phyloP scores from a whole-genome alignment of 2,888 invertebrate genomes.

The Elysia crispata region DNA sequence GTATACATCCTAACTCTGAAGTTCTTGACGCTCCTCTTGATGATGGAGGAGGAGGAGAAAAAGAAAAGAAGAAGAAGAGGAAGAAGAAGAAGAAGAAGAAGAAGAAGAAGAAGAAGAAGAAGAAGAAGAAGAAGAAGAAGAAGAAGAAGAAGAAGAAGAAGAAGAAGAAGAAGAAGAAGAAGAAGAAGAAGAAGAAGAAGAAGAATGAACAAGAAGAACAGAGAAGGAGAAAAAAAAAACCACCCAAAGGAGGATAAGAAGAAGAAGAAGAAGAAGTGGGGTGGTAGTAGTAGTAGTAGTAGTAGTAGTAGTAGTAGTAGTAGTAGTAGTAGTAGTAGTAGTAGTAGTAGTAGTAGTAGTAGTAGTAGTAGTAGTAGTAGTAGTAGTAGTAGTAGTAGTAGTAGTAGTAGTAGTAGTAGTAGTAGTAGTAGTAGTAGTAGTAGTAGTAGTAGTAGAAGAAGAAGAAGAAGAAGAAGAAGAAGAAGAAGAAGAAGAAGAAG shows the following conservation, averaged over 20 bases:
- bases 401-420: too few species aligned
- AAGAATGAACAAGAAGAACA: too few species aligned
- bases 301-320: not conserved
- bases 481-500: constrained; percentile 6
- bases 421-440: not conserved
- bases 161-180: not conserved
- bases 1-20: too few species aligned
- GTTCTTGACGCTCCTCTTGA: not conserved
- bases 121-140: constrained; percentile 11
- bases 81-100: not conserved
- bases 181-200: too few species aligned
- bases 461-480: not conserved
- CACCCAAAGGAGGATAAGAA: too few species aligned
- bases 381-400: not conserved
- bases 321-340: not conserved
- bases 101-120: constrained; percentile 9
- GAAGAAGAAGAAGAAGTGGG: not conserved
- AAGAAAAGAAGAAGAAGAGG: constrained; percentile 2
- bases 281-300: not conserved
- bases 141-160: not conserved
- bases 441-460: not conserved
- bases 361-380: not conserved
- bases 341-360: not conserved
- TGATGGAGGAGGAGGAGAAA: not conserved
- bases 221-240: too few species aligned